Percentiles rank a stretch among this genome's conserved stretches.
Conservation (phyloP, 2,888 invertebrate genomes). For the Drosophila eohydei region DNA sequence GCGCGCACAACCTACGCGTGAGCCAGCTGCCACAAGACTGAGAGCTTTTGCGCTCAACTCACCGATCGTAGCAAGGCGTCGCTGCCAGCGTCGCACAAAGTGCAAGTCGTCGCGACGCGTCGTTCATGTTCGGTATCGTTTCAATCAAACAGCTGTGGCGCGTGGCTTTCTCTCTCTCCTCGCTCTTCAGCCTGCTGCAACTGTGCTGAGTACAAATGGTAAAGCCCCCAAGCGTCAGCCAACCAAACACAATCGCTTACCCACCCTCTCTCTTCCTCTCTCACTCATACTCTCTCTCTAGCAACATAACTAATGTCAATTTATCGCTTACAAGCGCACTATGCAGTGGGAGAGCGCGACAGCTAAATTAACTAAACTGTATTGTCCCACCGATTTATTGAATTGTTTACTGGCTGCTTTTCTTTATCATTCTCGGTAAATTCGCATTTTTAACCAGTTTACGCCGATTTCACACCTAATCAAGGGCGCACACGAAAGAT, state of each 20-base stretch:
- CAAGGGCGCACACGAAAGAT: constrained; percentile 49
- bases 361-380: constrained; percentile 40
- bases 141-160: constrained; percentile 57
- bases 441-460: constrained; percentile 60
- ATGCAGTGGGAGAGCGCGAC: neutral
- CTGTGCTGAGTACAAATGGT: constrained; percentile 9
- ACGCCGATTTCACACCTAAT: constrained; percentile 53
- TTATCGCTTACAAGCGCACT: constrained; percentile 14
- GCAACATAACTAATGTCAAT: constrained; percentile 26
- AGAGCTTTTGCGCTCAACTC: constrained; percentile 41
- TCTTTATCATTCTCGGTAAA: constrained; percentile 30
- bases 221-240: constrained; percentile 6
- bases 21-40: constrained; percentile 84
- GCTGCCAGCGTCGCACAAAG: constrained; percentile 54
- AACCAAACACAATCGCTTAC: neutral
- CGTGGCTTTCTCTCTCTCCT: constrained; percentile 38
- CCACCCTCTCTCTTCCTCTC: neutral
- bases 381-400: constrained; percentile 37
- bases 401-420: constrained; percentile 29
- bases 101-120: constrained; percentile 36
- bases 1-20: constrained; percentile 80
- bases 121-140: constrained; percentile 13
- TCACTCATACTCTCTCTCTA: neutral
- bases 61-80: constrained; percentile 34
- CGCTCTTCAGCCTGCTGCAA: constrained; percentile 17